A percentile compares a stretch with the other conserved stretches of the same genome.
These are phyloP conservation scores for Venustaconcha ellipsiformis DNA, from an alignment of 1,140 invertebrate genomes.

Conservation along the genomic window DNA sequence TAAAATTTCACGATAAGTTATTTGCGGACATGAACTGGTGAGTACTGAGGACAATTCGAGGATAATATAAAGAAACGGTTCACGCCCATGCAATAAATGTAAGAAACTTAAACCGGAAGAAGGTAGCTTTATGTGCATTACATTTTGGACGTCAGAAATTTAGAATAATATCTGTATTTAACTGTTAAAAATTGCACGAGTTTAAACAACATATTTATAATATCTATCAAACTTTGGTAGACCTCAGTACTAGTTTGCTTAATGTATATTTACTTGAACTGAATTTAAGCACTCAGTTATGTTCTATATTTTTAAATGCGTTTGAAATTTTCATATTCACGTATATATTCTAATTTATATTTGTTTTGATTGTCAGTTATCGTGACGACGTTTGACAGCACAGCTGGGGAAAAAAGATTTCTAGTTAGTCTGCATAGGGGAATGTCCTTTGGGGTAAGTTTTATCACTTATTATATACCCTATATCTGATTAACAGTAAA, in stretches of 20 bases:
- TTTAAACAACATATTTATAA: too few relatives aligned
- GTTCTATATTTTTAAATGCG: too few relatives aligned
- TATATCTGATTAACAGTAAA: not conserved
- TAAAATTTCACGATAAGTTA: not conserved
- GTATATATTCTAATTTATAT: too few relatives aligned
- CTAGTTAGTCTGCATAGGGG: slow-evolving; percentile 52
- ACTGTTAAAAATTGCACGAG: not conserved
- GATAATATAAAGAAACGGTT: not conserved
- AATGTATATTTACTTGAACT: too few relatives aligned
- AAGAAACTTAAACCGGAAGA: too few relatives aligned
- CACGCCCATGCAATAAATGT: not conserved
- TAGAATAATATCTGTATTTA: too few relatives aligned
- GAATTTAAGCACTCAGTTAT: too few relatives aligned
- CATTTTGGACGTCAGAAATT: too few relatives aligned
- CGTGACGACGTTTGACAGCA: slow-evolving; percentile 52
- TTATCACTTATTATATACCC: not conserved
- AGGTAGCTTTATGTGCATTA: too few relatives aligned
- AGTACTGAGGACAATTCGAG: not conserved
- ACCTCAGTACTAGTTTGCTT: too few relatives aligned
- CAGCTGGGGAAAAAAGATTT: slow-evolving; percentile 38
- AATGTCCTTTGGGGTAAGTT: slow-evolving; percentile 63
- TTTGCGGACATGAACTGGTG: not conserved
- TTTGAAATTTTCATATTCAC: too few relatives aligned
- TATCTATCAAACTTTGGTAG: too few relatives aligned
- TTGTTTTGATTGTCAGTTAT: slow-evolving; percentile 47